Percentiles rank a stretch among this genome's conserved stretches.
Evolutionary conservation across 1,140 invertebrate species (phyloP).

Genomic region (Zaprionus kolodkinae): DNA sequence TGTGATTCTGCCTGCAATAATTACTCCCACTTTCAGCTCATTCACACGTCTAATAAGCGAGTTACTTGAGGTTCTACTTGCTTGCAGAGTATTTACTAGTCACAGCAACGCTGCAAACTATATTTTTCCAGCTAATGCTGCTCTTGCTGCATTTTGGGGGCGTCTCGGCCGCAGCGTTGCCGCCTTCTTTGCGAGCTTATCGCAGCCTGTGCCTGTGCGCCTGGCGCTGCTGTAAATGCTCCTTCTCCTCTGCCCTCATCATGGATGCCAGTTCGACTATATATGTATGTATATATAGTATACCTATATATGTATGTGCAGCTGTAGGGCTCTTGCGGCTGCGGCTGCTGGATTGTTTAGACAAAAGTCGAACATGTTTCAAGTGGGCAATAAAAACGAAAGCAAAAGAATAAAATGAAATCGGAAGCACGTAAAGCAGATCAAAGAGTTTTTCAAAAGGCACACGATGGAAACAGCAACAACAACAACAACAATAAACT

Average conservation of each 20-base stretch:
- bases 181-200: constrained; percentile 57
- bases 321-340: constrained; percentile 1
- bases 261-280: constrained; percentile 44
- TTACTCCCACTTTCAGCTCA: background rate
- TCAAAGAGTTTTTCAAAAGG: constrained; percentile 56
- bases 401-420: constrained; percentile 56
- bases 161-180: constrained; percentile 31
- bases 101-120: background rate
- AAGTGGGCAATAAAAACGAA: constrained; percentile 75
- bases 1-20: background rate
- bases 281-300: background rate
- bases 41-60: background rate
- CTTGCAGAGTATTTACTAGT: constrained; percentile 4
- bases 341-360: constrained; percentile 45
- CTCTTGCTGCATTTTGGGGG: constrained; percentile 13
- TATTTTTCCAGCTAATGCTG: constrained; percentile 9
- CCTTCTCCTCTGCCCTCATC: constrained; percentile 36
- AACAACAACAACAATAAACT: constrained; percentile 22
- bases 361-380: constrained; percentile 54
- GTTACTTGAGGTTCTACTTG: background rate
- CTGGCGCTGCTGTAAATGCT: constrained; percentile 49
- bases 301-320: background rate
- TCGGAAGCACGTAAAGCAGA: constrained; percentile 71
- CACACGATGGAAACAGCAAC: constrained; percentile 34
- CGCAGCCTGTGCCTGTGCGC: constrained; percentile 28